Evolutionary conservation across 2,797 vertebrate species (phyloP).

Genomic region (Antennarius maculatus): DNA sequence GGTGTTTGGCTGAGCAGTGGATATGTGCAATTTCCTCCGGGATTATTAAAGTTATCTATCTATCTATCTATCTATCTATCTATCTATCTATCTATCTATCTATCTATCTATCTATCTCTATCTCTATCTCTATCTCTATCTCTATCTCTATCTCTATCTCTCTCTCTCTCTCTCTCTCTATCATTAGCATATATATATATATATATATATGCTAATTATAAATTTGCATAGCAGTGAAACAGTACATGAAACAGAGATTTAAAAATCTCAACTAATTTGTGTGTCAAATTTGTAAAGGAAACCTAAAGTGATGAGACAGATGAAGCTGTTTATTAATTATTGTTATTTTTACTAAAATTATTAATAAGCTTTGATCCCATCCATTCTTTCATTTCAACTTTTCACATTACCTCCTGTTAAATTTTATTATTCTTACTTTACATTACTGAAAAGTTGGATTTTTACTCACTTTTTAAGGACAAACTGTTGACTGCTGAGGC

Average conservation of each 20-base stretch:
- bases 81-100: too few species aligned
- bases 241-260: background rate
- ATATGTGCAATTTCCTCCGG: too few species aligned
- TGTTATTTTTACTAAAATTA: too few species aligned
- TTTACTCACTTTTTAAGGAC: background rate
- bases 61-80: too few species aligned
- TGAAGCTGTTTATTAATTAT: background rate
- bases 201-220: background rate
- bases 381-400: constrained; percentile 14
- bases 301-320: background rate
- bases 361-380: background rate
- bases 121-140: too few species aligned
- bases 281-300: constrained; percentile 5
- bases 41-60: too few species aligned
- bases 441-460: too few species aligned
- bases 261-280: background rate
- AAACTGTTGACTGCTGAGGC: background rate
- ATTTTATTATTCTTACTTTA: too few species aligned
- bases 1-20: too few species aligned
- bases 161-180: too few species aligned
- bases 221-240: background rate
- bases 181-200: background rate
- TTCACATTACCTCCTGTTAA: constrained; percentile 43
- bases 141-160: too few species aligned
- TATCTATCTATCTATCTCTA: too few species aligned